A percentile compares a stretch with the other conserved stretches of the same genome.
phyloP scores from a whole-genome alignment of 2,113 vertebrate genomes.

The Oreotragus oreotragus region DNA sequence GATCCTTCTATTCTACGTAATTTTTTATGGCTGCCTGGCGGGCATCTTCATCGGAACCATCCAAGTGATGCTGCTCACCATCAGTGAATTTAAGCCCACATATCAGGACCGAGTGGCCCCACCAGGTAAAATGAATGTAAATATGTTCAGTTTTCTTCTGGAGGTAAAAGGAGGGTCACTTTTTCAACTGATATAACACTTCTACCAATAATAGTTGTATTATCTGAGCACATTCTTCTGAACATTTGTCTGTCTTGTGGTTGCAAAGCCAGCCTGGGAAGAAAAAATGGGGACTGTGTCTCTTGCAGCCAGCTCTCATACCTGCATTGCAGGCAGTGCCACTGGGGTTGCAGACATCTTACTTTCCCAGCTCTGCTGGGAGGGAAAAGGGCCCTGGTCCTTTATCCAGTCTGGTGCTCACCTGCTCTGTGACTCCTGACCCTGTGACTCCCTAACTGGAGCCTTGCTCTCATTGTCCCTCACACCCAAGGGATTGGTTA shows the following conservation, averaged over 20 bases:
- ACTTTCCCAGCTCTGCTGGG: background rate
- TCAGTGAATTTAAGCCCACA: conserved; percentile 93
- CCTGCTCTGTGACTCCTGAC: background rate
- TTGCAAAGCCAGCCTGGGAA: background rate
- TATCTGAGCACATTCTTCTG: background rate
- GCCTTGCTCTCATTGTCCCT: background rate
- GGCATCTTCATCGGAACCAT: conserved; percentile 99
- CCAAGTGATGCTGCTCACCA: conserved; percentile 95
- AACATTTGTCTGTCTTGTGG: background rate
- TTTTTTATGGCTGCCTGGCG: conserved; percentile 98
- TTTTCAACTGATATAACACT: background rate
- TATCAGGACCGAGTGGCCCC: conserved; percentile 98
- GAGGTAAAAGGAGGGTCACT: background rate
- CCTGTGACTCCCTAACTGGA: accelerated
- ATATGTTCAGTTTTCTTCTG: background rate
- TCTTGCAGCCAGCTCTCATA: background rate
- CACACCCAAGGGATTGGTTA: accelerated
- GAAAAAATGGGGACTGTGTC: background rate
- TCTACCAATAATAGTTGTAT: background rate
- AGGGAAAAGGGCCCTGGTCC: background rate
- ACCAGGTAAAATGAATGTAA: conserved; percentile 86
- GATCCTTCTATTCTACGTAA: conserved; percentile 95
- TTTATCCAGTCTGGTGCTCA: background rate
- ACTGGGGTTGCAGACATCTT: background rate
- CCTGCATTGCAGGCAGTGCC: background rate